Percentiles rank a stretch among this genome's conserved stretches.
Conservation (phyloP, 2,888 invertebrate species). For the Microctonus aethiopoides region DNA sequence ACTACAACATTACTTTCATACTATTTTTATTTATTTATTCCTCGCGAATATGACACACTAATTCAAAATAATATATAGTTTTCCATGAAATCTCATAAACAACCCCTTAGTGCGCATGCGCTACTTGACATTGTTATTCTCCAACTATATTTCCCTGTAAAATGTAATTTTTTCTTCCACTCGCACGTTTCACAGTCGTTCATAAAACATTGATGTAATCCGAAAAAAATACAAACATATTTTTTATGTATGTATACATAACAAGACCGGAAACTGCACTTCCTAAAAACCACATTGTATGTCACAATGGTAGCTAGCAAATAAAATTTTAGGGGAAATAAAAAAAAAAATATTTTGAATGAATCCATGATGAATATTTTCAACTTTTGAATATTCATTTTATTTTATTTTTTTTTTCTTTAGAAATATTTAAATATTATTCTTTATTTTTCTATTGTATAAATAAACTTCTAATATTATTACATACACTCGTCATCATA, state of each 20-base stretch:
- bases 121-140: slow-evolving; percentile 26
- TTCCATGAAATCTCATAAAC: slow-evolving; percentile 29
- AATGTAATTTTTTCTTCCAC: slow-evolving; percentile 29
- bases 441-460: no score
- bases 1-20: slow-evolving; percentile 27
- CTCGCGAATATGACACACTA: no score
- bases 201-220: slow-evolving; percentile 32
- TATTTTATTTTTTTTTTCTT: no score
- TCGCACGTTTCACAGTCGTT: slow-evolving; percentile 22
- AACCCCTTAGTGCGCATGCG: not conserved
- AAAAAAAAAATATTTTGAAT: no score
- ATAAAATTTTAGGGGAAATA: not conserved
- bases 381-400: no score
- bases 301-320: not conserved
- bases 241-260: no score
- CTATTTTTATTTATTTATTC: not conserved
- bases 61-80: no score
- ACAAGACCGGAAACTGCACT: not conserved
- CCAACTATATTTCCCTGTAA: slow-evolving; percentile 30
- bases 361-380: no score
- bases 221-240: slow-evolving; percentile 15
- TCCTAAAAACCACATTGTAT: not conserved
- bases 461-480: no score
- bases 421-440: no score
- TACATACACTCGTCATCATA: no score